Evolutionary conservation across 1,140 invertebrate genomes (phyloP), one percentile per base, ranked within the genome.

Genomic region (Delia radicum): DNA sequence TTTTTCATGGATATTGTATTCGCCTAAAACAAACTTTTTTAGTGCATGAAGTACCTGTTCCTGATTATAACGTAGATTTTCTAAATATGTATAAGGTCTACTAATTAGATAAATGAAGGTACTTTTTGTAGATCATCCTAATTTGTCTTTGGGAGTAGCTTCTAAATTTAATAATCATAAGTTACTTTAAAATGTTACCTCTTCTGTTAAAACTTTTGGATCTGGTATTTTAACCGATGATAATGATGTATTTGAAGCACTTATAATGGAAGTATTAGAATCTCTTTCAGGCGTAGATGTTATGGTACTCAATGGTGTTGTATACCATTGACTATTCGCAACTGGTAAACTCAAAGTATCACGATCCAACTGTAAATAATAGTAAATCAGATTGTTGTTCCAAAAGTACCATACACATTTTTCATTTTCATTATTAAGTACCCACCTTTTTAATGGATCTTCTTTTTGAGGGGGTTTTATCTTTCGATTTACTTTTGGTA

Each of bases 251-350:
- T 83, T 85, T 0, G 83, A 83, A 10, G 80, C 80, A 37, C 81
- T 83, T 13, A 78, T 83, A 61, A 85, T 26, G 6, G 83, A 85
- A 12, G 75, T 80, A 12, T 82, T 75, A 8, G 80, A 83, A 72
- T 86, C 85, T 61, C 80, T 83, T 46, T 86, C 85, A 0, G 84
- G 84, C 21, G 85, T 85, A 7, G 84, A 81, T 3, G 80, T 84
- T 27, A 86, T 86, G 2, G 84, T 83, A 21, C 79, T 80, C 63
- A 86, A 55, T 12, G 85, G 81, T 4, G 81, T 77, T n/a, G 85
- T 85, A 62, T 86, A 86, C 82, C 82, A 86, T 61, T 86, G 85
- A 46, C 83, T 80, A 61, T 81, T 86, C 12, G 81, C 78, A n/a
- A 81, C 78, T 3, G 85, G 81, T 73, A 86, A 37, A 72, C 83